phyloP scores from a whole-genome alignment of 2,888 invertebrate species.

The Drosophila subquinaria region DNA sequence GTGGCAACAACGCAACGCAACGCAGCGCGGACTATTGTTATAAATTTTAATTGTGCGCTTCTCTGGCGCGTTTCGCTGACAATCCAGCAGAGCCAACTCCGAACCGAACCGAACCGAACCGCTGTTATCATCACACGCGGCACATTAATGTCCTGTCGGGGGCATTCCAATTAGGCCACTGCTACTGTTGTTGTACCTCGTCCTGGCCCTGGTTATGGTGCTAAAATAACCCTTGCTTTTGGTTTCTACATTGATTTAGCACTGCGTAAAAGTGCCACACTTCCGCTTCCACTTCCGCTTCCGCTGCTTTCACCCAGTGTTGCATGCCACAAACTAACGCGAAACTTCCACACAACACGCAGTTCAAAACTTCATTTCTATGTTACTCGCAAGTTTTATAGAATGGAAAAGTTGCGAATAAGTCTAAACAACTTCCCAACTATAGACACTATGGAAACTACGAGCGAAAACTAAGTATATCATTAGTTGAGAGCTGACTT shows the following conservation, averaged over 20 bases:
- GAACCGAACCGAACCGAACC: background rate
- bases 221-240: slow-evolving; percentile 23
- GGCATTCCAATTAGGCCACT: slow-evolving; percentile 55
- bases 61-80: slow-evolving; percentile 24
- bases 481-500: slow-evolving; percentile 32
- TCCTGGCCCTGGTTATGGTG: background rate
- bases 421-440: slow-evolving; percentile 36
- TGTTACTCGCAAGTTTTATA: slow-evolving; percentile 24
- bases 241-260: slow-evolving; percentile 48
- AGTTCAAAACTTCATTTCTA: slow-evolving; percentile 30
- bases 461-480: slow-evolving; percentile 34
- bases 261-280: slow-evolving; percentile 39
- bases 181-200: background rate
- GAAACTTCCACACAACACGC: slow-evolving; percentile 28
- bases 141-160: slow-evolving; percentile 50
- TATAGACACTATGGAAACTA: slow-evolving; percentile 29
- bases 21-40: slow-evolving; percentile 55
- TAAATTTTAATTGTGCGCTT: slow-evolving; percentile 76
- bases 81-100: slow-evolving; percentile 9
- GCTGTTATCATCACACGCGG: slow-evolving; percentile 41
- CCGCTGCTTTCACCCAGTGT: too few species aligned
- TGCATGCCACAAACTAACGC: slow-evolving; percentile 37
- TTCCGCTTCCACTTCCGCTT: slow-evolving; percentile 34
- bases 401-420: slow-evolving; percentile 31
- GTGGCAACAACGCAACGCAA: slow-evolving; percentile 30